These are phyloP conservation scores for Caenorhabditis sp. DNA, from an alignment of 2,888 invertebrate genomes.

Conservation along the genomic window DNA sequence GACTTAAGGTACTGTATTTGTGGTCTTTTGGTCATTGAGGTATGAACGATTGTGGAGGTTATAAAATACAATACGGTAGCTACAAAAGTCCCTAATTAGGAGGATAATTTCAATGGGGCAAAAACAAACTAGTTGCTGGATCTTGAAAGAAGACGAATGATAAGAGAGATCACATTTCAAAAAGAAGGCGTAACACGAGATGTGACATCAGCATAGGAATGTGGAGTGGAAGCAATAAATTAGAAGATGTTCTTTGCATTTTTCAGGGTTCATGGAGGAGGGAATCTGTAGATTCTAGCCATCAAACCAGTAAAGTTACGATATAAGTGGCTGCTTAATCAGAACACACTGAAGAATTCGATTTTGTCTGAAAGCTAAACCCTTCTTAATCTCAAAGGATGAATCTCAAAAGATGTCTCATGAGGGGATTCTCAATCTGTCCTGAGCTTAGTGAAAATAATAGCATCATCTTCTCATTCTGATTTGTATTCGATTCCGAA, in stretches of 20 bases:
- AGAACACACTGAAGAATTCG: no score
- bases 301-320: no score
- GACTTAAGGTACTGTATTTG: not conserved
- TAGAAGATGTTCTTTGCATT: not conserved
- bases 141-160: not conserved
- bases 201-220: not conserved
- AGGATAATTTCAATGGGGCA: not conserved
- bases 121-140: not conserved
- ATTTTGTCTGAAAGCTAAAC: no score
- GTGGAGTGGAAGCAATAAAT: not conserved
- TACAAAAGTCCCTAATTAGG: constrained; percentile 1
- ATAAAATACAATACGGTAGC: constrained; percentile 5
- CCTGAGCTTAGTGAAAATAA: not conserved
- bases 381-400: not conserved
- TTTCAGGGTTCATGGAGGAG: no score
- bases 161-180: constrained; percentile 5
- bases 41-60: constrained; percentile 1
- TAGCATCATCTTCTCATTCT: constrained; percentile 9
- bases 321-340: no score
- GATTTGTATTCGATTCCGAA: not conserved
- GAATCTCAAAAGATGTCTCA: not conserved
- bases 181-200: not conserved
- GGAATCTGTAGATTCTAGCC: no score
- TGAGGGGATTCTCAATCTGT: constrained; percentile 1
- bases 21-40: constrained; percentile 4